These are phyloP conservation scores for Eupeodes luniger DNA, from an alignment of 2,888 invertebrate species.

Conservation along the genomic window DNA sequence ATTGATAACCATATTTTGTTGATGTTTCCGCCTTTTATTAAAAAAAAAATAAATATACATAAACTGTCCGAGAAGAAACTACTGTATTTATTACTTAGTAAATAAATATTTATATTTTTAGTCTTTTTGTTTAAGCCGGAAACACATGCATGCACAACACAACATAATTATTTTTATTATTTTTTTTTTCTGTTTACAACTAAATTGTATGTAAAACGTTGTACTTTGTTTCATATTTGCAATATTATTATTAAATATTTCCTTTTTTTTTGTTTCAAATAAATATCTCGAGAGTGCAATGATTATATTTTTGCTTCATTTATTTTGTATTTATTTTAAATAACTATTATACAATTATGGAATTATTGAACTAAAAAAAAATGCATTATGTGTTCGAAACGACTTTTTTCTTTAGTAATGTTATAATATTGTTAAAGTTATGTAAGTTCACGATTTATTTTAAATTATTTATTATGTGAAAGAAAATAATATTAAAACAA, in stretches of 20 bases:
- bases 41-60: not conserved
- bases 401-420: conserved; percentile 57
- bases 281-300: conserved; percentile 61
- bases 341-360: not conserved
- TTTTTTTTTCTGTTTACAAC: conserved; percentile 30
- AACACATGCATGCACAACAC: conserved; percentile 67
- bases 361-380: conserved; percentile 31
- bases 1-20: conserved; percentile 44
- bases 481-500: conserved; percentile 21
- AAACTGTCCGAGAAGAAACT: conserved; percentile 47
- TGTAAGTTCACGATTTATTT: conserved; percentile 72
- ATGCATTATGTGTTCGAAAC: conserved; percentile 40
- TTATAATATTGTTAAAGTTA: conserved; percentile 68
- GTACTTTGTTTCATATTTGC: conserved; percentile 28
- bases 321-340: conserved; percentile 38
- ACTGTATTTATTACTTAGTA: conserved; percentile 53
- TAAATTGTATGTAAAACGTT: not conserved
- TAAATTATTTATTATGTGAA: conserved; percentile 73
- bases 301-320: conserved; percentile 42
- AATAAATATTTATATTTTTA: conserved; percentile 24
- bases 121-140: conserved; percentile 45
- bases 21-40: conserved; percentile 50
- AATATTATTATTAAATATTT: conserved; percentile 11
- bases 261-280: conserved; percentile 19
- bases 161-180: not conserved